Conservation (phyloP, 2,113 vertebrate species). For the Australoheros scitulus region DNA sequence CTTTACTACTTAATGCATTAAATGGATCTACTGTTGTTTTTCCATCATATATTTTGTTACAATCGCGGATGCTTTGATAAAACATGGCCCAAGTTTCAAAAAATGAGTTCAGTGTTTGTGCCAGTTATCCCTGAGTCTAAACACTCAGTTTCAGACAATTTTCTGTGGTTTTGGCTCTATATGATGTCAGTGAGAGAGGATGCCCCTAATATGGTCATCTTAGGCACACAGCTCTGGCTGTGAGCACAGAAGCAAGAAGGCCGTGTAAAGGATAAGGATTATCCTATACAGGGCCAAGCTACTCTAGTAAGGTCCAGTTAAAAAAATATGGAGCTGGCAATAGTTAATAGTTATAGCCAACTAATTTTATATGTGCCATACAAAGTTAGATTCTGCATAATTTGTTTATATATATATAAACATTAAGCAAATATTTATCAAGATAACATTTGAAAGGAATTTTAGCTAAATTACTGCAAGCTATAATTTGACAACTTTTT, state of each 20-base stretch:
- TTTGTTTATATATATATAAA: too few species aligned
- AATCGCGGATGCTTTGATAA: not conserved
- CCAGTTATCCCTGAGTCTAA: not conserved
- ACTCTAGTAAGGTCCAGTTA: not conserved
- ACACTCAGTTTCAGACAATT: not conserved
- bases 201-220: not conserved
- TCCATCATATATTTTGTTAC: not conserved
- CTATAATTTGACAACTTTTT: not conserved
- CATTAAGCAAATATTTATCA: not conserved
- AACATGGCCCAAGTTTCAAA: not conserved
- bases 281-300: too few species aligned
- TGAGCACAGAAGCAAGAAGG: not conserved
- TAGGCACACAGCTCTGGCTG: not conserved
- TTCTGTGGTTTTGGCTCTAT: accelerated
- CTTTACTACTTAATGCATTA: not conserved
- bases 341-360: not conserved
- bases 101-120: not conserved
- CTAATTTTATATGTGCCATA: not conserved
- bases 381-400: too few species aligned
- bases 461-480: not conserved
- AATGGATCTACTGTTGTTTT: not conserved
- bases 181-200: not conserved
- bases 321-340: not conserved
- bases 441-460: not conserved
- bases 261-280: not conserved